Conservation (phyloP, 2,113 vertebrate species). For the Ptilonorhynchus violaceus region DNA sequence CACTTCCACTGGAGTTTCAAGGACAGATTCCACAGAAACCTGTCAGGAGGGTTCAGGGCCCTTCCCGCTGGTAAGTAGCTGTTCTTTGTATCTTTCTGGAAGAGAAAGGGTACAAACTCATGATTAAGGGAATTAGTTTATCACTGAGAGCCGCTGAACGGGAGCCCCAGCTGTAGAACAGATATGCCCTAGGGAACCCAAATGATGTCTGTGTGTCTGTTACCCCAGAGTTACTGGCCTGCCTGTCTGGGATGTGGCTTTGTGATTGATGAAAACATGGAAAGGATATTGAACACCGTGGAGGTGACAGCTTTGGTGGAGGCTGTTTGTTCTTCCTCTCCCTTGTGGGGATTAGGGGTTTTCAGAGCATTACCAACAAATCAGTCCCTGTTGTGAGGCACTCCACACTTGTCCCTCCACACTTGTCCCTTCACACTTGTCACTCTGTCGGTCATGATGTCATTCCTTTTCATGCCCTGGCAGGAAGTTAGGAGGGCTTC, state of each 20-base stretch:
- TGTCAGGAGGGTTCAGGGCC: not conserved
- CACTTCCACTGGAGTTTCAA: not conserved
- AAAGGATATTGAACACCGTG: not conserved
- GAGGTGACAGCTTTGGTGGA: not conserved
- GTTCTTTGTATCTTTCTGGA: not conserved
- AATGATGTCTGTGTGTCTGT: not conserved
- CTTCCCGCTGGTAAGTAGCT: not conserved
- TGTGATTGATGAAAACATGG: not conserved
- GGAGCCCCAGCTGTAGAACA: not conserved
- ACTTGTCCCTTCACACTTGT: conserved; percentile 5
- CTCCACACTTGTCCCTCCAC: not conserved
- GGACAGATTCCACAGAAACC: not conserved
- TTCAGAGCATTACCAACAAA: not conserved
- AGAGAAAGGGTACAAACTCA: not conserved
- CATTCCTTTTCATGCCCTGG: not conserved
- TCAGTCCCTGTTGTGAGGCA: not conserved
- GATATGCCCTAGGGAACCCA: not conserved
- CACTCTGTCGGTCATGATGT: not conserved
- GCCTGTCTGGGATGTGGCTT: not conserved
- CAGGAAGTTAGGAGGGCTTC: not conserved
- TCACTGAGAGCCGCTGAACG: not conserved
- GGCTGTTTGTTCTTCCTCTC: not conserved
- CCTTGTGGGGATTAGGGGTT: not conserved
- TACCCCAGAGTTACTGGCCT: not conserved
- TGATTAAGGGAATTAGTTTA: not conserved